These are phyloP conservation scores for Physella acuta DNA, from an alignment of 1,140 invertebrate species.

Conservation along the genomic window DNA sequence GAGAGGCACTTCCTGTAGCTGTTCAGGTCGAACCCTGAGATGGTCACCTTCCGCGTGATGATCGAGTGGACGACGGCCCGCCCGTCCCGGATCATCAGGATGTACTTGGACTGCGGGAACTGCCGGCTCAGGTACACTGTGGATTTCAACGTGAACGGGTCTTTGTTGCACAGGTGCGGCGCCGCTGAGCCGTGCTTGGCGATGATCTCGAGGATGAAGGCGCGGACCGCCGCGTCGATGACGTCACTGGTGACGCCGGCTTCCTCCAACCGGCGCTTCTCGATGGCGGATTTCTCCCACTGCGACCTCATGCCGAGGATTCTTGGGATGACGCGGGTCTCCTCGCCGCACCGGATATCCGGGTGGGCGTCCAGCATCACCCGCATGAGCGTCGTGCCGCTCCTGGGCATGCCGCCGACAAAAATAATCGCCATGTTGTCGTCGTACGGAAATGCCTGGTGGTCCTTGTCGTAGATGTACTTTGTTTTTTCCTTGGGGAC, in stretches of 20 bases:
- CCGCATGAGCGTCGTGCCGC: conserved; percentile 94
- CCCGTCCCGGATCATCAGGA: conserved; percentile 97
- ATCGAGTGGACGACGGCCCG: conserved; percentile 97
- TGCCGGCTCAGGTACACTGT: conserved; percentile 75
- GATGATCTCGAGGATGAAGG: conserved; percentile 86
- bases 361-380: conserved; percentile 98
- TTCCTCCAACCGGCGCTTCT: conserved; percentile 76
- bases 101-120: conserved; percentile 83
- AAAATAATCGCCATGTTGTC: conserved; percentile 91
- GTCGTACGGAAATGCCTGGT: conserved; percentile 61
- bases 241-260: conserved; percentile 91
- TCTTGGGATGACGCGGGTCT: conserved; percentile 90
- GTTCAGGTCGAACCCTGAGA: conserved; percentile 93
- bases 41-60: conserved; percentile 95
- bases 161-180: conserved; percentile 91
- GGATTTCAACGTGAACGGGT: conserved; percentile 93
- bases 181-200: conserved; percentile 83
- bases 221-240: conserved; percentile 90
- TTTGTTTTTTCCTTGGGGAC: conserved; percentile 42
- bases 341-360: conserved; percentile 96
- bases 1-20: conserved; percentile 90
- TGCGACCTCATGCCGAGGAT: conserved; percentile 53
- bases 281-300: conserved; percentile 49
- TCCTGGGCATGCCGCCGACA: conserved; percentile 94
- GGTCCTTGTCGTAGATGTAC: conserved; percentile 42